Percentiles rank a stretch among this genome's conserved stretches.
phyloP scores from a whole-genome alignment of 2,797 vertebrate genomes.

The Sebastes hopkinsi region DNA sequence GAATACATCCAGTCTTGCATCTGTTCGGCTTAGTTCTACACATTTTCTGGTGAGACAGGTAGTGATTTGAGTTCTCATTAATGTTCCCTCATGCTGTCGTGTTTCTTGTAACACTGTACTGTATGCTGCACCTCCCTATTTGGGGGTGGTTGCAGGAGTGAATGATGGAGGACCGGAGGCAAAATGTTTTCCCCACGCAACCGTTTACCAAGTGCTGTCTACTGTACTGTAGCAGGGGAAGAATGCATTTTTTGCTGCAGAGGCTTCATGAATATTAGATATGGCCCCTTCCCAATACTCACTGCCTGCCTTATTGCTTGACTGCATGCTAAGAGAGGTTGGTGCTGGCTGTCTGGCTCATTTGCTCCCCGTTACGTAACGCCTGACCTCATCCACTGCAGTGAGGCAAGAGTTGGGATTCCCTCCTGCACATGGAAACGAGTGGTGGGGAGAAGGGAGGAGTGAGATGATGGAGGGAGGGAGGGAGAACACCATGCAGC shows the following conservation, averaged over 20 bases:
- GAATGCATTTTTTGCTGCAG: slow-evolving; percentile 72
- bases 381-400: slow-evolving; percentile 72
- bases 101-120: background rate
- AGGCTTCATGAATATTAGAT: slow-evolving; percentile 80
- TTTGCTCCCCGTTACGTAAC: slow-evolving; percentile 74
- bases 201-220: slow-evolving; percentile 37
- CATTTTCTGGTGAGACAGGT: slow-evolving; percentile 4
- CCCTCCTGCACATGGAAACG: slow-evolving; percentile 70
- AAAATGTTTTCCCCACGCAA: slow-evolving; percentile 31
- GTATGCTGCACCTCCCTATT: background rate
- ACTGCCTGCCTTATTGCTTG: slow-evolving; percentile 49
- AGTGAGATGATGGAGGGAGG: background rate
- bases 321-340: slow-evolving; percentile 56
- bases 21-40: background rate
- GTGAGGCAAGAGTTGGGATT: slow-evolving; percentile 80
- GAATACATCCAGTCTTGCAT: background rate
- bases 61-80: slow-evolving; percentile 9
- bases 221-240: slow-evolving; percentile 23
- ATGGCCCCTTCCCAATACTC: slow-evolving; percentile 38
- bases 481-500: slow-evolving; percentile 6
- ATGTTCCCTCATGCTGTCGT: slow-evolving; percentile 1
- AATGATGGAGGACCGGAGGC: background rate
- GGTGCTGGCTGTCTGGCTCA: slow-evolving; percentile 58
- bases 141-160: background rate
- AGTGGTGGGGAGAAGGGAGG: slow-evolving; percentile 11